Base-by-base conservation (phyloP, 2,888 invertebrate genomes). In the Epirrhoe tristata region DNA sequence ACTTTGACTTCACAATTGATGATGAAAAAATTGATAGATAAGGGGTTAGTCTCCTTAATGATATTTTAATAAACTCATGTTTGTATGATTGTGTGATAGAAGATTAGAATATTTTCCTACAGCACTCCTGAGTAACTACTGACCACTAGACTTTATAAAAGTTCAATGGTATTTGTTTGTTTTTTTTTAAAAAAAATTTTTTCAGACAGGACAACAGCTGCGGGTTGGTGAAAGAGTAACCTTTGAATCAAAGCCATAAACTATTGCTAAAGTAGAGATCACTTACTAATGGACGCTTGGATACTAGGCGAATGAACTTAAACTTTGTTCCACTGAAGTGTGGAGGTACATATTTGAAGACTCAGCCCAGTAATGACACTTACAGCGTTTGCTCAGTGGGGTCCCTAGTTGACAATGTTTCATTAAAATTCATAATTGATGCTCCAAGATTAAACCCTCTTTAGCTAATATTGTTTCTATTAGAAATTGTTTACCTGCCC, bases 401-500 rank as follows among this genome's bases (percentile, higher is more conserved):
- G 57, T 63, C 60, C 57, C 63, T 34, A 60, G 59, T 64, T 58
- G 64, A 69, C 65, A 61, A 66, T 56, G 63, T 69, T 66, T 66
- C 60, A 69, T 69, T 66, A 69, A 66, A 69, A 66, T 69, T 63
- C 69, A 66, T 63, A 63, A 60, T 58, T 66, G 50, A 57, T 34
- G 63, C 60, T 63, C 53, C 31, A 59, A 66, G 58, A 65, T 58
- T 62, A 57, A 59, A 68, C 68, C 66, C 69, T 63, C 53, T 55
- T 66, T 50, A 69, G 59, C 59, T 66, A 64, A 68, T 63, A 59
- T 67, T 67, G 63, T 57, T 63, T 36, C 60, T 67, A 63, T 57
- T 67, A 67, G 57, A 63, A 59, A 58, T 34, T 67, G 67, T 67
- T 55, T 63, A 58, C 62, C n/a, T 55, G 43, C 32, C 43, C 59